A percentile compares a stretch with the other conserved stretches of the same genome.
Conservation (phyloP, 2,113 vertebrate species). For the Leucopternis melanops region DNA sequence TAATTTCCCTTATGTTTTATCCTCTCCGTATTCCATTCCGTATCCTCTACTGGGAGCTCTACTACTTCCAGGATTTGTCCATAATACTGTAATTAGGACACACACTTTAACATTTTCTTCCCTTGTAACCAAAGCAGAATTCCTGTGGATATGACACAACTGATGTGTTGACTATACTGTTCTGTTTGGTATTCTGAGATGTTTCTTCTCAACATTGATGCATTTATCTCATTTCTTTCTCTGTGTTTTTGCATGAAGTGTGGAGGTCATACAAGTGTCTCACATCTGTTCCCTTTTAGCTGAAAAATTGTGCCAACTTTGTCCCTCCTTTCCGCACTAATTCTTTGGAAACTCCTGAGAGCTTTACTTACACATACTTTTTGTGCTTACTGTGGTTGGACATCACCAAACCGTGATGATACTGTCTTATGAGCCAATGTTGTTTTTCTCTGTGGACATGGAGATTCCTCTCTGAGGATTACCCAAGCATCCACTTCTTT, state of each 20-base stretch:
- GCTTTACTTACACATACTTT: background rate
- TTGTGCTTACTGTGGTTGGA: background rate
- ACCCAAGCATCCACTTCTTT: background rate
- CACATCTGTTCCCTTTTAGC: background rate
- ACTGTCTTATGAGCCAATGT: background rate
- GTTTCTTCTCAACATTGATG: background rate
- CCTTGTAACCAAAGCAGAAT: background rate
- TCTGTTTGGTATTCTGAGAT: background rate
- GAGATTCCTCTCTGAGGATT: background rate
- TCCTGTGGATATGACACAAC: background rate
- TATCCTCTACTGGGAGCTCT: background rate
- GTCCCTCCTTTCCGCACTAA: background rate
- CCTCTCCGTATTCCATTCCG: background rate
- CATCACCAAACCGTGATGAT: background rate
- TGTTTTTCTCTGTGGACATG: background rate
- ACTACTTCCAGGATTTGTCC: background rate
- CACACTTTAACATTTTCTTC: background rate
- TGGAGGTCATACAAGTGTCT: rapidly evolving
- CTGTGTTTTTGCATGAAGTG: background rate
- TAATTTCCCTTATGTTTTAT: background rate
- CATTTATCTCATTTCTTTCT: background rate
- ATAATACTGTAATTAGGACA: background rate
- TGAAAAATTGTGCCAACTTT: background rate
- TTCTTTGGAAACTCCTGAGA: background rate
- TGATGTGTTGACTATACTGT: background rate